Evolutionary conservation across 2,797 vertebrate species (phyloP), one percentile per base, ranked within the genome.

Genomic region (Parauchenoglanis punctatus): DNA sequence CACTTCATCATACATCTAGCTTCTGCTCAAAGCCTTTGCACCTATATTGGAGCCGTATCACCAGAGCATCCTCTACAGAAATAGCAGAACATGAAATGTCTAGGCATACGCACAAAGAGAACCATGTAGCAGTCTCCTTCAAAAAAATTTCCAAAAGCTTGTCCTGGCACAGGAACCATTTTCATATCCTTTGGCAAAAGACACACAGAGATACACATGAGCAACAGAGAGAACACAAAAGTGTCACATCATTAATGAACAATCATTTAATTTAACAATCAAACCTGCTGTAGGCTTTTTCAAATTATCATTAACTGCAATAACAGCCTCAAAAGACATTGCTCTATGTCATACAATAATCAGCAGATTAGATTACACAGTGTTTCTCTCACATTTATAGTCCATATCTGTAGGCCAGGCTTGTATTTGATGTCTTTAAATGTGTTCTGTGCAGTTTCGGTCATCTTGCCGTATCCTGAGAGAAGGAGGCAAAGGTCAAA

Each of bases 91-190:
- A 49, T 54, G 44, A 59, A 25, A 31, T 84, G 25, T 46, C 49
- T 13, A 49, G 3, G 17, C 84, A 7, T 89, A 97, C 97, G 97
- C 92, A 98, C 97, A 5, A 94, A 88, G 82, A 98, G 92, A 90
- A 98, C 87, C 76, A 98, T 94, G 92, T 98, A 98, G 89, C 97
- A 98, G 92, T 98, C 97, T 2, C 97, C 97, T 92, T 98, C 97
- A 87, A 98, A 98, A 91, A 98, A 98, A 44, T 96, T 97, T 54
- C 97, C 97, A 25, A 95, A 97, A 23, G 94, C 95, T 83, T 96
- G 94, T 23, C 96, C 91, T 59, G 96, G 94, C 82, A 98, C 90
- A 2, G 97, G 94, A 83, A 93, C 95, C 97, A 98, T 96, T 93
- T 97, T 88, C 97, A 98, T 96, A 90, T 97, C 96, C 97, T 98